phyloP scores from a whole-genome alignment of 2,888 invertebrate genomes.

The Octonoba sinensis region DNA sequence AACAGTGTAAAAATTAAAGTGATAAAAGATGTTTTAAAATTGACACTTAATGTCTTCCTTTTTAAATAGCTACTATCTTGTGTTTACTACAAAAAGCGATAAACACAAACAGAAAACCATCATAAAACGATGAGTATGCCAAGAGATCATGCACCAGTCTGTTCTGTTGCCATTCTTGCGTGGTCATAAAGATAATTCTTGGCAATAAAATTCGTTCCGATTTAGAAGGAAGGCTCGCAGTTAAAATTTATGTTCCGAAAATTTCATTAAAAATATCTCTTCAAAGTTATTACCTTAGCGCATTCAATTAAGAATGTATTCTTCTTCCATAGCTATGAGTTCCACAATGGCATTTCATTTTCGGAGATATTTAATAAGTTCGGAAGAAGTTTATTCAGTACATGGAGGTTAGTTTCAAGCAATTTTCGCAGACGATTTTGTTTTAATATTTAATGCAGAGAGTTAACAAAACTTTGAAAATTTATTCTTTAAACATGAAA shows the following conservation, averaged over 20 bases:
- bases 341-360: conserved; percentile 14
- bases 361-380: conserved; percentile 36
- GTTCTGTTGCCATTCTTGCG: conserved; percentile 38
- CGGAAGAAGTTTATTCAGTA: background rate
- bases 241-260: conserved; percentile 56
- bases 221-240: conserved; percentile 39
- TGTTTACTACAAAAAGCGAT: conserved; percentile 51
- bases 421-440: background rate
- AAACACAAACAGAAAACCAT: conserved; percentile 49
- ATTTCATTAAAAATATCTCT: conserved; percentile 58
- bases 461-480: no score
- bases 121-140: conserved; percentile 38
- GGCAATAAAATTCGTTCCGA: conserved; percentile 57
- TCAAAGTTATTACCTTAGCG: conserved; percentile 39
- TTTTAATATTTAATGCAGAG: no score
- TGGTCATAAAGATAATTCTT: conserved; percentile 54
- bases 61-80: conserved; percentile 32
- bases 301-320: conserved; percentile 55
- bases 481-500: no score
- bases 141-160: conserved; percentile 32
- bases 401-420: conserved; percentile 11
- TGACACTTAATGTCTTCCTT: conserved; percentile 35
- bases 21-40: conserved; percentile 24
- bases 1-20: no score
- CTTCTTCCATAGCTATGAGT: conserved; percentile 20